Percentiles rank a stretch among this genome's conserved stretches.
These are phyloP conservation scores for Sylvicapra grimmia DNA, from an alignment of 2,113 vertebrate species.

Conservation along the genomic window DNA sequence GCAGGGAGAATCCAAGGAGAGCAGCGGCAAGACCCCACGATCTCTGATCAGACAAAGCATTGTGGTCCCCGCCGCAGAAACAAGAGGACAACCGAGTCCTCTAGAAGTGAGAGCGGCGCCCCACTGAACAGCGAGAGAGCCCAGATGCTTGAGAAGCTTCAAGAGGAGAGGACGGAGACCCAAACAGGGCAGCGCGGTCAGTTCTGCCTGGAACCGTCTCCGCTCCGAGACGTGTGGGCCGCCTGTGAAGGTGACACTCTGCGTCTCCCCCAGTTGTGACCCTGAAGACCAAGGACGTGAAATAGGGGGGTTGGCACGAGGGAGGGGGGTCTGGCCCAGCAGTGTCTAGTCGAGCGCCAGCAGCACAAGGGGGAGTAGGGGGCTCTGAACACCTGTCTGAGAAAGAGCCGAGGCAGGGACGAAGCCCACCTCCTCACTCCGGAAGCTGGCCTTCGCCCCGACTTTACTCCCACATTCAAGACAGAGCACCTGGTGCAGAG, in stretches of 20 bases:
- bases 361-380: accelerated
- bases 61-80: neutral
- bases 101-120: neutral
- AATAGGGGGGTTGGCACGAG: neutral
- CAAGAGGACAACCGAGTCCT: neutral
- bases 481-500: neutral
- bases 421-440: neutral
- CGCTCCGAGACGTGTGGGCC: too few relatives aligned
- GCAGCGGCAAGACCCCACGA: accelerated
- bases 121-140: neutral
- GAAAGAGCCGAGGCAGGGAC: neutral
- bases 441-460: neutral
- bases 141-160: neutral
- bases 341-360: neutral
- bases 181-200: neutral
- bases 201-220: neutral
- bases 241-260: neutral
- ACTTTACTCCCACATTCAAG: neutral
- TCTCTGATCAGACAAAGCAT: neutral
- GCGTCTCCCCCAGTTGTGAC: neutral
- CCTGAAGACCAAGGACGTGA: neutral
- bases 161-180: neutral
- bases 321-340: neutral
- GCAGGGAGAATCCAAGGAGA: neutral
- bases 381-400: neutral